Conservation (phyloP, 2,797 vertebrate species). For the Carapus acus region DNA sequence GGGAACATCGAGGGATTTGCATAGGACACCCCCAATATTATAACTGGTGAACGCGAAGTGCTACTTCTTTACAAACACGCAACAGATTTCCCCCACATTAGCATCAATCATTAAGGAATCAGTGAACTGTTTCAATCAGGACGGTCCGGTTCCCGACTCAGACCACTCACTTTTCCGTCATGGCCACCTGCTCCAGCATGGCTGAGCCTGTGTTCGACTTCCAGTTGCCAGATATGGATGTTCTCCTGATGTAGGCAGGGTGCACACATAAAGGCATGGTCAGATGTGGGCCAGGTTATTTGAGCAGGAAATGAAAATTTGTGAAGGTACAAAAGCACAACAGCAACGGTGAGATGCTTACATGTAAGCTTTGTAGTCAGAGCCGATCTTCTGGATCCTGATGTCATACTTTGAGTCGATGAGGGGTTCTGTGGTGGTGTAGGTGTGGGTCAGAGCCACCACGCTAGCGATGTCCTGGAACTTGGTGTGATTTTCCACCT, state of each 20-base stretch:
- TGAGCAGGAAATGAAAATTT: too few species aligned
- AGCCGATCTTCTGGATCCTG: slow-evolving; percentile 97
- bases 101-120: background rate
- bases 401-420: slow-evolving; percentile 98
- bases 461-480: slow-evolving; percentile 99
- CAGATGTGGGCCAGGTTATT: background rate
- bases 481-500: slow-evolving; percentile 96
- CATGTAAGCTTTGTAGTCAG: slow-evolving; percentile 98
- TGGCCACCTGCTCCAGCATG: slow-evolving; percentile 97
- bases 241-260: slow-evolving; percentile 78
- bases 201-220: slow-evolving; percentile 94
- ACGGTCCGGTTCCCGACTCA: background rate
- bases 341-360: slow-evolving; percentile 56
- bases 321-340: too few species aligned
- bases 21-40: background rate
- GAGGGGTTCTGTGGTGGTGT: slow-evolving; percentile 93
- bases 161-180: slow-evolving; percentile 86
- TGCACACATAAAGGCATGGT: slow-evolving; percentile 3
- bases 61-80: background rate
- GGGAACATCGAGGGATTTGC: background rate
- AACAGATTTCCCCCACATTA: background rate
- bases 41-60: background rate
- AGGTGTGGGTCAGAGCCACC: slow-evolving; percentile 96
- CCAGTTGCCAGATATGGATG: slow-evolving; percentile 98
- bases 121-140: background rate